These are phyloP conservation scores for Moxostoma hubbsi DNA, from an alignment of 2,797 vertebrate genomes.

Conservation along the genomic window DNA sequence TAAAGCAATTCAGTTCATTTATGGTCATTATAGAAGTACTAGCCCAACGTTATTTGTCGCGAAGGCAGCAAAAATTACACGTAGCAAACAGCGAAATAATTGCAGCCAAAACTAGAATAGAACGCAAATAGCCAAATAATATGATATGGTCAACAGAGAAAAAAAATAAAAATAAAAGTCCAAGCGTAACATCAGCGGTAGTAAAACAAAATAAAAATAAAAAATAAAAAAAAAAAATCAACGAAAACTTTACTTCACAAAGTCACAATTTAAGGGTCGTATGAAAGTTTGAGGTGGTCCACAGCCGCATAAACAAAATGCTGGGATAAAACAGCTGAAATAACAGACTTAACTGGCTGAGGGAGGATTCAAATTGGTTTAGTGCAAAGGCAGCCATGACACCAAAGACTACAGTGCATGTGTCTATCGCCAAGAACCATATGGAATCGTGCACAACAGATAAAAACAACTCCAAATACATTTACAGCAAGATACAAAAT, in stretches of 20 bases:
- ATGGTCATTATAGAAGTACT: background rate
- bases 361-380: conserved; percentile 15
- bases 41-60: background rate
- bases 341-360: background rate
- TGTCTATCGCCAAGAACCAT: conserved; percentile 48
- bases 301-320: no score
- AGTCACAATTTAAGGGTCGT: conserved; percentile 1
- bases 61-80: background rate
- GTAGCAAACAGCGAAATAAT: background rate
- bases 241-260: background rate
- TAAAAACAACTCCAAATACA: conserved; percentile 13
- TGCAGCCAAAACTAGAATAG: background rate
- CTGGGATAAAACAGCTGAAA: background rate
- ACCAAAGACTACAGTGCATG: conserved; percentile 37
- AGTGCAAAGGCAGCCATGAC: conserved; percentile 64
- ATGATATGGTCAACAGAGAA: no score
- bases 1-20: background rate
- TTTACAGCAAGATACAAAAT: background rate
- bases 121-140: no score
- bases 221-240: conserved; percentile 1
- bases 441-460: conserved; percentile 30
- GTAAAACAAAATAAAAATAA: no score
- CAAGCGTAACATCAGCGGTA: background rate
- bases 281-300: background rate
- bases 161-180: no score